Conservation (phyloP, 2,797 vertebrate species). For the Caiman crocodilus region DNA sequence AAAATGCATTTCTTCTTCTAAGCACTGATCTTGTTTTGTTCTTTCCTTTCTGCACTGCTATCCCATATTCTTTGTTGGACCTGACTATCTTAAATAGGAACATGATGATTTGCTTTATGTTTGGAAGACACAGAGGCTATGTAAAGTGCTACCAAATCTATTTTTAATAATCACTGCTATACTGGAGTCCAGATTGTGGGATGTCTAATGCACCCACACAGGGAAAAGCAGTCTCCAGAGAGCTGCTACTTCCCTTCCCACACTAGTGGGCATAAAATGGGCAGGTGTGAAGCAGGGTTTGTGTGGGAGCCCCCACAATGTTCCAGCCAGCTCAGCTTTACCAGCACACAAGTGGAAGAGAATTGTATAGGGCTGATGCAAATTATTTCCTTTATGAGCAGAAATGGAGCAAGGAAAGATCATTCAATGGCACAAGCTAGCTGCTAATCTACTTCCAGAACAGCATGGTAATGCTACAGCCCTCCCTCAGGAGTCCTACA, state of each 20-base stretch:
- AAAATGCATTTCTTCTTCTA: background rate
- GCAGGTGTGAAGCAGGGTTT: background rate
- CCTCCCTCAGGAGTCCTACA: accelerated
- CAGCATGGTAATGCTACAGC: background rate
- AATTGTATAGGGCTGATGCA: background rate
- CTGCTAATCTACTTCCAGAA: background rate
- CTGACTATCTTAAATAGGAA: slow-evolving; percentile 50
- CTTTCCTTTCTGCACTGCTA: background rate
- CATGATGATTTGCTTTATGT: background rate
- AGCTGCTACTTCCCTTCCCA: background rate
- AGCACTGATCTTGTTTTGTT: background rate
- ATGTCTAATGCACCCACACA: background rate
- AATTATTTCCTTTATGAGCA: accelerated
- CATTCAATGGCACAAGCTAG: background rate
- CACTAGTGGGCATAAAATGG: background rate
- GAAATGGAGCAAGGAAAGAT: background rate
- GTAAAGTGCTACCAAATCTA: slow-evolving; percentile 46
- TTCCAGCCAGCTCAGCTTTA: background rate
- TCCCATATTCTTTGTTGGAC: slow-evolving; percentile 44
- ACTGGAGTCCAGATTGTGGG: slow-evolving; percentile 2
- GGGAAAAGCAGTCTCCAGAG: accelerated
- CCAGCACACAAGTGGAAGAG: background rate
- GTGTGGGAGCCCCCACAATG: background rate
- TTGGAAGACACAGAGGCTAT: slow-evolving; percentile 62
- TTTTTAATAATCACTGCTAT: slow-evolving; percentile 25